Base-by-base conservation (phyloP, 2,888 invertebrate genomes). In the Polyommatus icarus region DNA sequence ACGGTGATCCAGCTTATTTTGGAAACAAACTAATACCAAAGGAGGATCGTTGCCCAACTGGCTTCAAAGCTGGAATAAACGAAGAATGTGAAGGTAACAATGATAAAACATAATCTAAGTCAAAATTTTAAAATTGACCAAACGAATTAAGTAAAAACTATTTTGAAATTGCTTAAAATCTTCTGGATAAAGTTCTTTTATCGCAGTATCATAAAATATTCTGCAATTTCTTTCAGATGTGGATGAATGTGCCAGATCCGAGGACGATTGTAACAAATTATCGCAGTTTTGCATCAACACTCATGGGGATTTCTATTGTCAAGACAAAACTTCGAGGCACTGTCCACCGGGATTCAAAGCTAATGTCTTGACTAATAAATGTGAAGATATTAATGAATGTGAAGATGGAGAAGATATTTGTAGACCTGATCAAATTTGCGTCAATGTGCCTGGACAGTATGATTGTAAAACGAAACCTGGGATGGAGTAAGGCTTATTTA, bases 361-460 rank as follows among this genome's bases (percentile, higher is more conserved):
- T 15, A 91, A 95, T 82, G 81, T 86, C 0, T 81, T 80, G 2
- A 94, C 92, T 0, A 91, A 91, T 81, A 92, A 89, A 77, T 96
- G 96, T 82, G 95, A 95, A 93, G 99, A 99, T 90, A 95, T 98
- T 75, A 96, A 99, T 86, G 99, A 99, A 87, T 99, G 99, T 85
- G 94, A 95, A 3, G 95, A 96, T n/a, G 96, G 96, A 0, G 95
- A 94, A 8, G 97, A 97, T 82, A 95, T 96, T 73, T 99, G 99
- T 86, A 95, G 95, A 0, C 84, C 92, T 0, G 96, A 96, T 76
- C 97, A 98, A 87, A 95, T 96, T 3, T 99, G 99, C 85, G 95
- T 96, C 76, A 99, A 99, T 88, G 95, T 96, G 5, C 95, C 95
- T 0, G 99, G 99, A 6, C 96, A 96, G 29, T 98, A 97, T 83